Percentiles rank a stretch among this genome's conserved stretches.
phyloP scores from a whole-genome alignment of 2,888 invertebrate species.

The Sussaba pulchella region DNA sequence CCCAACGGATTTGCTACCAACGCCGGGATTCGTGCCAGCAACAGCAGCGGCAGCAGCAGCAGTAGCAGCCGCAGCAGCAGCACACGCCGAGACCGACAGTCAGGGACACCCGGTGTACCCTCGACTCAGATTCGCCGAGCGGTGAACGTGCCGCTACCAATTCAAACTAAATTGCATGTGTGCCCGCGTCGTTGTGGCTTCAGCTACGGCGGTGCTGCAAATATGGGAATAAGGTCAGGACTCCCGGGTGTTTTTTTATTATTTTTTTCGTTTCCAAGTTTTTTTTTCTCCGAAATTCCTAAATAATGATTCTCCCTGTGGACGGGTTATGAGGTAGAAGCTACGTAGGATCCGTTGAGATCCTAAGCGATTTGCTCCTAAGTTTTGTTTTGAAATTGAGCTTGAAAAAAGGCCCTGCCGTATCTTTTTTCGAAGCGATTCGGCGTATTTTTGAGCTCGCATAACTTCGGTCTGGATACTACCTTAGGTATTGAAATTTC shows the following conservation, averaged over 20 bases:
- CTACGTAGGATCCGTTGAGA: too few species aligned
- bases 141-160: constrained; percentile 50
- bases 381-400: too few species aligned
- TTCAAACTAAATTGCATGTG: constrained; percentile 59
- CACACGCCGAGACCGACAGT: constrained; percentile 52
- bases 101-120: constrained; percentile 59
- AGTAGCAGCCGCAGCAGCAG: too few species aligned
- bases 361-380: too few species aligned
- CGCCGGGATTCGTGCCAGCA: constrained; percentile 36
- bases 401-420: too few species aligned
- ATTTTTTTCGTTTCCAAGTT: too few species aligned
- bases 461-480: too few species aligned
- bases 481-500: too few species aligned
- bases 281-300: neutral
- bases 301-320: neutral
- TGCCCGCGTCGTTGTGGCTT: constrained; percentile 38
- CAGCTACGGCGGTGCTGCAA: constrained; percentile 35
- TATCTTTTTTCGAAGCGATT: too few species aligned
- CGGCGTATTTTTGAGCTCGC: too few species aligned
- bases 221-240: constrained; percentile 58
- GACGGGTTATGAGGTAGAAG: neutral
- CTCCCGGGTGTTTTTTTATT: too few species aligned
- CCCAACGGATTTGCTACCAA: constrained; percentile 18
- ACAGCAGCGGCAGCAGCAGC: too few species aligned
- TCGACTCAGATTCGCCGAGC: constrained; percentile 50